phyloP scores from a whole-genome alignment of 2,113 vertebrate species.

The Apaloderma vittatum region DNA sequence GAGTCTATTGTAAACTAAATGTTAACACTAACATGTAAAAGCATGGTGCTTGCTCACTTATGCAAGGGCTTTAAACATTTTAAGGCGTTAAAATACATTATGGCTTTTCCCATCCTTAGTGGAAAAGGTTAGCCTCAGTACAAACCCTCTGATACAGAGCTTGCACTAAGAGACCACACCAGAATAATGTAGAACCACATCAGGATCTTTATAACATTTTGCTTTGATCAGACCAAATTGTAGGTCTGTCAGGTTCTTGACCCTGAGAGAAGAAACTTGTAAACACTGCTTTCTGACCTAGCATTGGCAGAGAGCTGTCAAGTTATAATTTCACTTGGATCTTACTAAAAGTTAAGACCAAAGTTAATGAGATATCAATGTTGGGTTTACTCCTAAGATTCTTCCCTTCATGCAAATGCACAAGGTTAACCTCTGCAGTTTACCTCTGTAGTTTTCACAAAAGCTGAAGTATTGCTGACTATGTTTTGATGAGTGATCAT shows the following conservation, averaged over 20 bases:
- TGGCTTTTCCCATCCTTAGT: background rate
- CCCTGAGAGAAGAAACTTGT: background rate
- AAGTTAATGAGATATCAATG: background rate
- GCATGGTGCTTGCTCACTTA: background rate
- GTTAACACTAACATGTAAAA: background rate
- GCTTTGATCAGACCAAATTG: background rate
- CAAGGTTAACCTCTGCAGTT: background rate
- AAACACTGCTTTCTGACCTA: background rate
- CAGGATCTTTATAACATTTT: background rate
- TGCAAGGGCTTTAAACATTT: background rate
- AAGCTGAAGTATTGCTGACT: constrained; percentile 90
- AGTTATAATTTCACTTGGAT: background rate
- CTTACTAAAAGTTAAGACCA: background rate
- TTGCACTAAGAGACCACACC: background rate
- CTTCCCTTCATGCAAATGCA: background rate
- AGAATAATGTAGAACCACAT: background rate
- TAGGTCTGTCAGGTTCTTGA: background rate
- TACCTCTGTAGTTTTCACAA: constrained; percentile 93
- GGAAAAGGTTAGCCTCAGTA: background rate
- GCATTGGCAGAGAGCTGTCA: background rate
- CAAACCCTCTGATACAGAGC: background rate
- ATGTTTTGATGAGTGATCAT: constrained; percentile 92
- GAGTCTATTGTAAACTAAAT: background rate
- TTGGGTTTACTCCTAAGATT: background rate
- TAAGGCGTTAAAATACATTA: background rate